Evolutionary conservation across 2,888 invertebrate genomes (phyloP), one percentile per base, ranked within the genome.

Genomic region (Gymnosoma rotundatum): DNA sequence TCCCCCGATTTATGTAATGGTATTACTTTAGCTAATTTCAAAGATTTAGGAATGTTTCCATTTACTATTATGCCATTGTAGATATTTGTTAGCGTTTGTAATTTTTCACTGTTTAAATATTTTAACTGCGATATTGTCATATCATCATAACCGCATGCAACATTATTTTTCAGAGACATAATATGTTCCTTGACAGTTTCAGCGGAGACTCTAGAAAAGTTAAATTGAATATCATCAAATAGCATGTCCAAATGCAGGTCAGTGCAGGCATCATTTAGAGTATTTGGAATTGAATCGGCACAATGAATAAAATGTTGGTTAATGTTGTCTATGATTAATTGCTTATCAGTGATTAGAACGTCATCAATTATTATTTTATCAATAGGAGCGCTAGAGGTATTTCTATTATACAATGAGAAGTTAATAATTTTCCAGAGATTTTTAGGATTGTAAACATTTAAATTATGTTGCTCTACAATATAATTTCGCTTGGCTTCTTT

Each of bases 121-220:
- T 52, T 52, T 52, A 52, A 52, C 52, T 52, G 52, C 52, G 52
- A 16, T 52, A 52, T 52, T 52, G 52, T 52, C 52, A 52, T 52
- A 52, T 52, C 52, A 52, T 52, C 52, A 56, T 56, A 21, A 20
- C 21, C 56, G 21, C 21, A 56, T 56, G 56, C 56, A 56, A 56
- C 56, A 56, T 56, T 56, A 56, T 56, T 56, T 56, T 56, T 56
- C 56, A 56, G 56, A 56, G 56, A 56, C 56, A 56, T 56, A 56
- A 56, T 56, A 56, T 56, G 56, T 56, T 56, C 56, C 21, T 56
- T 56, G 56, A 56, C 56, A 56, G 56, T 52, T 52, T 52, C 52
- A 52, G 52, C 52, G 52, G 52, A 52, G n/a, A 52, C 52, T 52
- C 52, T 52, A 21, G 56, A 56, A 21, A 21, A 56, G 12, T 56